Base-by-base conservation (phyloP, 1,140 invertebrate genomes). In the Calycopis cecrops region DNA sequence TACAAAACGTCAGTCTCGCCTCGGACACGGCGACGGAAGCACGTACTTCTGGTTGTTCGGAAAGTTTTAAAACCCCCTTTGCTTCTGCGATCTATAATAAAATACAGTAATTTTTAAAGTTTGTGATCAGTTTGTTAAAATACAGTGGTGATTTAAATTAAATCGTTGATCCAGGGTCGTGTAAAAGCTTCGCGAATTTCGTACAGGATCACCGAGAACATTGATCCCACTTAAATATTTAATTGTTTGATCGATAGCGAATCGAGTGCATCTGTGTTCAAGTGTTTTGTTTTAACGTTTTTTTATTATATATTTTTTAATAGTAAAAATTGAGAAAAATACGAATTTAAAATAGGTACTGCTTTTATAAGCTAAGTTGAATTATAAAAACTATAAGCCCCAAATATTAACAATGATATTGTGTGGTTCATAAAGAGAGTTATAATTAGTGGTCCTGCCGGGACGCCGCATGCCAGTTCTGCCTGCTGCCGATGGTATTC, bases 211-310 rank as follows among this genome's bases (percentile, higher is more conserved):
- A 67, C 66, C 54, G 68, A 79, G 77, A 79, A 73, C 78, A 65
- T 82, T 82, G 77, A 81, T 82, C 76, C 79, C 79, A 76, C 69
- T 78, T 73, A 60, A 63, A 63, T 67, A 59, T 73, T 66, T 81
- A 75, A 78, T 78, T 81, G 75, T 67, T 73, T 67, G 59, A 73
- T 69, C 66, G 68, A 79, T 75, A 67, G 62, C 49, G 50, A 58
- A 68, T 67, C 59, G 57, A 71, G 59, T 71, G 61, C 65, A 71
- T 54, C 34, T 34, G 33, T 28, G 21, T 28, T 28, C 21, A 28
- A 28, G 21, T 28, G 2, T 28, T 35, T 50, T 34, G 35, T 51
- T 35, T 35, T 35, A 51, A 16, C n/a, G 9, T 17, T 35, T 35
- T 35, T 50, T 14, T n/a, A n/a, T n/a, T n/a, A n/a, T n/a, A n/a